Base-by-base conservation (phyloP, 2,888 invertebrate genomes). In the Diarsia brunnea region DNA sequence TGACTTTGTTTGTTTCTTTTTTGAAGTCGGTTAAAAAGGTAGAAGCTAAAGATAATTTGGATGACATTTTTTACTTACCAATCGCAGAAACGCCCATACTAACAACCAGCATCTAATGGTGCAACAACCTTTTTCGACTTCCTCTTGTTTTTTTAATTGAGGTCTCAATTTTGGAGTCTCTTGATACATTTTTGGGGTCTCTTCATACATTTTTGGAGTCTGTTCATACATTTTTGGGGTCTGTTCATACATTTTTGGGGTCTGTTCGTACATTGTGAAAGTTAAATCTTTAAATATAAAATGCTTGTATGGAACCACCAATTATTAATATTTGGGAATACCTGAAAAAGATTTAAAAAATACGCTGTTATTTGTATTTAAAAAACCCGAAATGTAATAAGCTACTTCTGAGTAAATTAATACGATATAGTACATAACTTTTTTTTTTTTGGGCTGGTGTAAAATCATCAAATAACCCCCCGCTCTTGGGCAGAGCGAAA, bases 51-150 rank as follows among this genome's bases (percentile, higher is more conserved):
- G 38, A 55, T 16, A 16, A 58, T 16, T 4, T 14, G 12, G 24
- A 31, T 31, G 19, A 60, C 19, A 11, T 1, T 19, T 31, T 19
- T 31, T 19, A 63, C 79, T 76, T 69, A 78, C 76, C 70, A 76
- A 53, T 69, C 79, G 51, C 19, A 70, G 12, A 27, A 19, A 51
- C 11, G 45, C 70, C 76, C 76, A 76, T 4, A 70, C 0, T 31
- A 76, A 43, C 19, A 76, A 43, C 11, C 79, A 43, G 11, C 47
- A n/a, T 27, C 76, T 61, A 2, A 76, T 0, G 14, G 69, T 55
- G 14, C 5, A 19, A 47, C 45, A 69, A 16, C 63, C n/a, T 4
- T 63, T 38, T 38, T 38, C 38, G 38, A 38, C 43, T 10, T 63
- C 63, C 2, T 43, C 2, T 16, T 63, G 16, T 16, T 43, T 43